phyloP scores from a whole-genome alignment of 2,888 invertebrate species.

The Caenorhabditis uteleia region DNA sequence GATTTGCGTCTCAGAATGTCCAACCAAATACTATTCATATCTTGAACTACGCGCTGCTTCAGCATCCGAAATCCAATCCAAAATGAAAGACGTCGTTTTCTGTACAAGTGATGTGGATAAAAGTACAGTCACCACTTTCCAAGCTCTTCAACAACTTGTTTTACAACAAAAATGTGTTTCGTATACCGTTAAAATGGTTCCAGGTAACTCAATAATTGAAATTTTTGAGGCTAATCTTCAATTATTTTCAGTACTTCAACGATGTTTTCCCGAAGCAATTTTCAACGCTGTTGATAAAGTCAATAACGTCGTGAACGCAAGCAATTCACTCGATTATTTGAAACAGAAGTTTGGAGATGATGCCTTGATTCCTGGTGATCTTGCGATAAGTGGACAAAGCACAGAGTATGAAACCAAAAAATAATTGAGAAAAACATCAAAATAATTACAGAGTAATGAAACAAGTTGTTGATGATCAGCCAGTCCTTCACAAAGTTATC shows the following conservation, averaged over 20 bases:
- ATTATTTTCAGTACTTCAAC: slow-evolving; percentile 55
- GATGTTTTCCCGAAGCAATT: slow-evolving; percentile 64
- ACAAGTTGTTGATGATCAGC: slow-evolving; percentile 45
- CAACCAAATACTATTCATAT: slow-evolving; percentile 60
- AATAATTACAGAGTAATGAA: slow-evolving; percentile 39
- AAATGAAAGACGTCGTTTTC: slow-evolving; percentile 7
- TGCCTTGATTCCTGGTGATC: slow-evolving; percentile 36
- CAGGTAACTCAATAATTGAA: slow-evolving; percentile 38
- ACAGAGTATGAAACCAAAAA: slow-evolving; percentile 18
- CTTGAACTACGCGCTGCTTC: slow-evolving; percentile 49
- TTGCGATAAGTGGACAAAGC: slow-evolving; percentile 24
- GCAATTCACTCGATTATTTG: slow-evolving; percentile 35
- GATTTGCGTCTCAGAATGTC: slow-evolving; percentile 65
- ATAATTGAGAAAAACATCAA: background rate
- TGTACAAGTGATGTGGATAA: slow-evolving; percentile 58
- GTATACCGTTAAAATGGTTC: slow-evolving; percentile 62
- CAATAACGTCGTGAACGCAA: slow-evolving; percentile 35
- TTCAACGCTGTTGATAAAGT: slow-evolving; percentile 54
- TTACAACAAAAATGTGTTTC: slow-evolving; percentile 53
- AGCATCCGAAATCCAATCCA: slow-evolving; percentile 30
- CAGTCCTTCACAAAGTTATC: slow-evolving; percentile 48
- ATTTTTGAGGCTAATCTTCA: background rate
- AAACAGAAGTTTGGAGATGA: slow-evolving; percentile 41
- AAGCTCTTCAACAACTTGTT: slow-evolving; percentile 45
- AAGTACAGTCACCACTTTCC: slow-evolving; percentile 47